phyloP scores from a whole-genome alignment of 2,888 invertebrate species.

The Herminia tarsipennalis region DNA sequence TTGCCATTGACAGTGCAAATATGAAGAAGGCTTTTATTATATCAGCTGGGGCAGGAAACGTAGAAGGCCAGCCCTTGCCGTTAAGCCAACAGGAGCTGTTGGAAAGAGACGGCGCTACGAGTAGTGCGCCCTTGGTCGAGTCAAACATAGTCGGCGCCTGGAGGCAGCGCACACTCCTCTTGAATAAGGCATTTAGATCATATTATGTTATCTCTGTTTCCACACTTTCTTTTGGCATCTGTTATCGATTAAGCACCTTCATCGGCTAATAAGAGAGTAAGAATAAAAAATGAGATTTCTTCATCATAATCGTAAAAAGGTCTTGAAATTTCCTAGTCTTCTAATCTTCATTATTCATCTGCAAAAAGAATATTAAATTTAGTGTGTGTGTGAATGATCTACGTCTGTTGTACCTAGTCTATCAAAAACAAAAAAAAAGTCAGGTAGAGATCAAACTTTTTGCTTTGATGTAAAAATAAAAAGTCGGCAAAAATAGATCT shows the following conservation, averaged over 20 bases:
- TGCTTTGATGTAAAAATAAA: no score
- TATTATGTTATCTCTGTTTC: conserved; percentile 78
- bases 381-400: no score
- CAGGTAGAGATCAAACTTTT: no score
- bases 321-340: conserved; percentile 10
- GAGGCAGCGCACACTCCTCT: conserved; percentile 75
- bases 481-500: no score
- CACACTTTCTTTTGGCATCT: conserved; percentile 41
- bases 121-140: conserved; percentile 88
- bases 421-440: no score
- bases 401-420: no score
- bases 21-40: conserved; percentile 92
- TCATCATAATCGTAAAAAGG: conserved; percentile 26
- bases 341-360: conserved; percentile 35
- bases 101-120: conserved; percentile 92
- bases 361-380: conserved; percentile 38
- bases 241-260: conserved; percentile 14
- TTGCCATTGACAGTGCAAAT: conserved; percentile 90
- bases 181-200: conserved; percentile 83
- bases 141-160: conserved; percentile 86
- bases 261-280: conserved; percentile 38
- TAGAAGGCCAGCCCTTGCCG: conserved; percentile 87
- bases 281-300: conserved; percentile 23
- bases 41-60: conserved; percentile 89
- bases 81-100: conserved; percentile 94